phyloP scores from a whole-genome alignment of 1,140 invertebrate species.

The Nebria ingens region DNA sequence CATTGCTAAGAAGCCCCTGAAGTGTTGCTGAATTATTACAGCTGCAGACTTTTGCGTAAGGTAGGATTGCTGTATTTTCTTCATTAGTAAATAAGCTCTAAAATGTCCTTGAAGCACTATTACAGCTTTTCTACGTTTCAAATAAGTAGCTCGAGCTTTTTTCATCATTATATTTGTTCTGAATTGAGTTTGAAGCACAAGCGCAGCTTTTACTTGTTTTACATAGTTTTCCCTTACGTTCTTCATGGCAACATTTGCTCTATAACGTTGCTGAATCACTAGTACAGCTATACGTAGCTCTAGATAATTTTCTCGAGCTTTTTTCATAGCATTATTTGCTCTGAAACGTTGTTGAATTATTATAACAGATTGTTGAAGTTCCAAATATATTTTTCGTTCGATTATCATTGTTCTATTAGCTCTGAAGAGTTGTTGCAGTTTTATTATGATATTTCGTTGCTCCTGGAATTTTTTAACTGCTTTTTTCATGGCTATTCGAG shows the following conservation, averaged over 20 bases:
- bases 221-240: conserved; percentile 28
- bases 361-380: conserved; percentile 18
- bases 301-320: conserved; percentile 21
- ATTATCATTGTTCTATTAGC: conserved; percentile 32
- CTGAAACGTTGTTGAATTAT: conserved; percentile 26
- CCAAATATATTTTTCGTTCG: conserved; percentile 29
- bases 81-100: conserved; percentile 17
- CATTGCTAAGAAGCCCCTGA: not conserved
- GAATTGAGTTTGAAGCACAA: conserved; percentile 28
- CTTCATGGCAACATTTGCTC: conserved; percentile 30
- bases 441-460: conserved; percentile 28
- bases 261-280: conserved; percentile 38
- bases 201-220: conserved; percentile 23
- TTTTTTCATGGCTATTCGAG: conserved; percentile 22
- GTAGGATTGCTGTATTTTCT: conserved; percentile 21
- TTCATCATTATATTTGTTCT: conserved; percentile 17
- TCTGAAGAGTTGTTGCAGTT: conserved; percentile 38
- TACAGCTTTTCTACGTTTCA: conserved; percentile 23
- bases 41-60: conserved; percentile 23
- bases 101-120: conserved; percentile 32
- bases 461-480: conserved; percentile 25
- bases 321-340: conserved; percentile 25
- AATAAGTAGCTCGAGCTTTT: conserved; percentile 25
- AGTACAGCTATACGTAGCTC: conserved; percentile 24
- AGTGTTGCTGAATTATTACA: not conserved